Base-by-base conservation (phyloP, 1,140 invertebrate genomes). In the Drosophila murphyi region DNA sequence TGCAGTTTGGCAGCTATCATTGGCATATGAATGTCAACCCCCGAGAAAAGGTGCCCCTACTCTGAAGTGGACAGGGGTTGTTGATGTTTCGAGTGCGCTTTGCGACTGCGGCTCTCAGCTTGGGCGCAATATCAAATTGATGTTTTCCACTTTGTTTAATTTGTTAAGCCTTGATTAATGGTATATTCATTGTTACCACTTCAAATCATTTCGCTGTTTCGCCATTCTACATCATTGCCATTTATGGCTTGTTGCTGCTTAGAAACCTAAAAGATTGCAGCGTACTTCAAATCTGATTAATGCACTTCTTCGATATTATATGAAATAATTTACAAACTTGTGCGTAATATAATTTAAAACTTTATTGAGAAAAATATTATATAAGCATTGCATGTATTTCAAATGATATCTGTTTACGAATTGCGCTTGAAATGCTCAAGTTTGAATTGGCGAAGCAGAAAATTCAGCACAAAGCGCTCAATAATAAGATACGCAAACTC, bases 81-180 rank as follows among this genome's bases (percentile, higher is more conserved):
- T 51, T 55, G 29, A 34, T 47, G 10, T 10, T 67, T 34, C 4
- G 8, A 37, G 31, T 28, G 39, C 59, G 3, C 20, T 4, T 2
- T 10, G 55, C 8, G 35, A 4, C 8, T 68, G n/a, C n/a, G 6
- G 6, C 5, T 39, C 5, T 60, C 34, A 8, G 48, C 8, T 39
- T 28, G 43, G 43, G 48, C 55, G 20, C 37, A 80, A 81, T 81
- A 89, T 85, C 61, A 88, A 89, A 81, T 85, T 78, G 71, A 78
- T 75, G 89, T 89, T 88, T 89, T 89, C 85, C 86, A 85, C 77
- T 74, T 88, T 89, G 85, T 88, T 87, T 85, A 82, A 78, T 88
- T 88, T 81, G 74, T 69, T 76, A 71, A 62, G 71, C 64, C 73
- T 85, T 90, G 85, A 81, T 89, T 81, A 88, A 88, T 88, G 77